Base-by-base conservation (phyloP, 2,888 invertebrate genomes). In the Lasioglossum morio region DNA sequence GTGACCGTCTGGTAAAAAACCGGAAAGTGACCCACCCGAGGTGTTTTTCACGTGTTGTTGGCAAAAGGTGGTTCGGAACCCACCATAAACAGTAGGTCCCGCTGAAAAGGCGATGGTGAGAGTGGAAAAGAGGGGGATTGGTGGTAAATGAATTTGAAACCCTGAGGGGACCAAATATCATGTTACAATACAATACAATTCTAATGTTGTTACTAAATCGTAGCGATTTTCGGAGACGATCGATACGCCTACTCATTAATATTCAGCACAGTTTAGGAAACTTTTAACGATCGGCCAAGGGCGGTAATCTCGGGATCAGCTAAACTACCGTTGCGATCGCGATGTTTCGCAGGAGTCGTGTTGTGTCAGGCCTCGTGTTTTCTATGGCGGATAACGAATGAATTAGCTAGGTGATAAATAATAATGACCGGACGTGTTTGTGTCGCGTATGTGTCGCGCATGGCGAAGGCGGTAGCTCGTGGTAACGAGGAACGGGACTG, bases 391-490 rank as follows among this genome's bases (percentile, higher is more conserved):
- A 63, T 30, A 63, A 30, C 30, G 63, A 63, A 63, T 63, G 63
- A 63, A 63, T 63, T 63, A 63, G 30, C 63, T 30, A 63, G 16
- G 3, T 48, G 48, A 63, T 63, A 63, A 63, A 63, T 63, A 30
- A 30, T 63, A 63, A 63, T 63, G 63, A 63, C 63, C 63, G 63
- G 63, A 63, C 63, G 63, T 63, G 63, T 63, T 63, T n/a, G n/a
- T n/a, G n/a, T n/a, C n/a, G n/a, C 16, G 30, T 30, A 63, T 63
- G 63, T 19, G 63, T 30, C 30, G 8, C 63, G 63, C 12, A 7
- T 0, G 14, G 7, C 16, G 30, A 27, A 30, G 63, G 30, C 30
- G 30, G 63, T 19, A 63, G 63, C 16, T 30, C 63, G 63, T 30
- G 27, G 63, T 30, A 63, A 63, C 63, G 27, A 27, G 63, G 63